Evolutionary conservation across 30 jellyfish, hydroid and myxozoan species (phyloP).

Genomic region (Hydra vulgaris): DNA sequence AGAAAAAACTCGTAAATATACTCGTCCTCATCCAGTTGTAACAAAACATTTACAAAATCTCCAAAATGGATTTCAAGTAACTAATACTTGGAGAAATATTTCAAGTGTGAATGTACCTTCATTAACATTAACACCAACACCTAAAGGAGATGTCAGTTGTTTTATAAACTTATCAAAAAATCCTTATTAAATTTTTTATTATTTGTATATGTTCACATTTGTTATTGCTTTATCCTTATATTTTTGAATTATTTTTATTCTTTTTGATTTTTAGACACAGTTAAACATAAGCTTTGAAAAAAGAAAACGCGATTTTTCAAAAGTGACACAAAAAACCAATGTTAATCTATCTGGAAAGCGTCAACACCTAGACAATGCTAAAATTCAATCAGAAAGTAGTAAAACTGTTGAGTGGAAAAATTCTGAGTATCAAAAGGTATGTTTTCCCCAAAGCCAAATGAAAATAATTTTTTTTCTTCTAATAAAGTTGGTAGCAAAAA

Average conservation of each 20-base stretch:
- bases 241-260: neutral
- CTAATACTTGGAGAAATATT: conserved; percentile 10
- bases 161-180: no score
- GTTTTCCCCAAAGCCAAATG: no score
- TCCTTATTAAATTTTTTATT: no score
- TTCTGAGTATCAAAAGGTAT: neutral
- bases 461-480: no score
- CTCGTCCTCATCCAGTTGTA: conserved; percentile 26
- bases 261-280: no score
- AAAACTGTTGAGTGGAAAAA: neutral
- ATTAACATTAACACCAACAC: no score
- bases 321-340: neutral
- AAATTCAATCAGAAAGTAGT: neutral
- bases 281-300: neutral
- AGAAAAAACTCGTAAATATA: conserved; percentile 23
- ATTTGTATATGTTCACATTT: no score
- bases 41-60: conserved; percentile 9
- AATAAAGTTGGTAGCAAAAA: no score
- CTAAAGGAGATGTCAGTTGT: no score
- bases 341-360: neutral
- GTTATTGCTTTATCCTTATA: no score
- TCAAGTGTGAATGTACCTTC: neutral
- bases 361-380: neutral
- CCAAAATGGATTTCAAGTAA: conserved; percentile 9
- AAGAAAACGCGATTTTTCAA: neutral